Conservation (phyloP, 2,113 vertebrate genomes). For the Pedetes capensis region DNA sequence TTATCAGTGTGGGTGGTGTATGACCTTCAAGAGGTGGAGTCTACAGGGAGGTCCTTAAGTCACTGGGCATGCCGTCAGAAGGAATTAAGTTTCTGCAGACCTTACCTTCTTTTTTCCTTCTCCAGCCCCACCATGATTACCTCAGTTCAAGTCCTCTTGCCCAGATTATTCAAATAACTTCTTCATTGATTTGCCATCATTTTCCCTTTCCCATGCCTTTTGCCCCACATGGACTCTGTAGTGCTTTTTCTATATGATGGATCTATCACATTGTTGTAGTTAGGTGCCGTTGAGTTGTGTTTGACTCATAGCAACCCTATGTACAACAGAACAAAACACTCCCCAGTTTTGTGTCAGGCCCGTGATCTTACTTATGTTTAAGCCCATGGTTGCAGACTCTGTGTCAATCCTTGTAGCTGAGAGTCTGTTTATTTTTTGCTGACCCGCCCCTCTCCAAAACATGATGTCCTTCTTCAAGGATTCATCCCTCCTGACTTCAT, state of each 20-base stretch:
- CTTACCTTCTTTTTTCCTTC: not conserved
- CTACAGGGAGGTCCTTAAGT: not conserved
- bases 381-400: too few species aligned
- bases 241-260: not conserved
- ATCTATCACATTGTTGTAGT: too few species aligned
- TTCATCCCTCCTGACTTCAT: too few species aligned
- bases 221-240: rapidly evolving
- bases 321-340: too few species aligned
- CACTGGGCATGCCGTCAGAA: not conserved
- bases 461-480: too few species aligned
- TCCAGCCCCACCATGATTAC: not conserved
- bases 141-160: not conserved
- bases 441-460: too few species aligned
- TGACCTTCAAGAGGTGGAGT: not conserved
- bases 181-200: not conserved
- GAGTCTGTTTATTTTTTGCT: too few species aligned
- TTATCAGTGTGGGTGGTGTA: not conserved
- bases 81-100: not conserved
- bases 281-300: too few species aligned
- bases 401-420: too few species aligned
- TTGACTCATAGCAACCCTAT: too few species aligned
- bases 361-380: not conserved
- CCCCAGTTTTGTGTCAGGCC: too few species aligned
- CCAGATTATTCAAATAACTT: not conserved
- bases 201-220: not conserved